phyloP scores from a whole-genome alignment of 2,888 invertebrate genomes.

The Drosophila monieri region DNA sequence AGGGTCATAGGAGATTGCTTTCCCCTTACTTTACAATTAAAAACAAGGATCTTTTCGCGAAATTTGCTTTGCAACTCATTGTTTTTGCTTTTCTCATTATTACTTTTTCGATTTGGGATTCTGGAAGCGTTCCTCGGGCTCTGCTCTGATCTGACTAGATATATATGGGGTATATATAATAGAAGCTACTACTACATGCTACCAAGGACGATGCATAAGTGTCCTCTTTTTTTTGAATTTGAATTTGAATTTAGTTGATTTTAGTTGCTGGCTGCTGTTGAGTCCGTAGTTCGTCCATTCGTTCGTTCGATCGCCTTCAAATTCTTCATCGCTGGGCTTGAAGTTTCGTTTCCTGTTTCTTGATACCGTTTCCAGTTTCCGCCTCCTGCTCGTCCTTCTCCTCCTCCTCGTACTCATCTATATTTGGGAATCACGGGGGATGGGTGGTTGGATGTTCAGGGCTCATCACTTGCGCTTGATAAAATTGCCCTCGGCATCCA shows the following conservation, averaged over 20 bases:
- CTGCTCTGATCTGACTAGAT: slow-evolving; percentile 75
- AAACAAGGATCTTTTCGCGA: slow-evolving; percentile 38
- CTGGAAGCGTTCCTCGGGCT: slow-evolving; percentile 53
- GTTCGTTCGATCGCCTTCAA: slow-evolving; percentile 1
- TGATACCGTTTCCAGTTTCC: slow-evolving; percentile 8
- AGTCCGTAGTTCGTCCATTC: slow-evolving; percentile 11
- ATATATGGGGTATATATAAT: slow-evolving; percentile 57
- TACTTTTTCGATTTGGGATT: slow-evolving; percentile 18
- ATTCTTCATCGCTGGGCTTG: slow-evolving; percentile 72
- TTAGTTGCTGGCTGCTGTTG: slow-evolving; percentile 42
- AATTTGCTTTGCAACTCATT: slow-evolving; percentile 74
- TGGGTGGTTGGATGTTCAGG: slow-evolving; percentile 34
- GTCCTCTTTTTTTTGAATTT: slow-evolving; percentile 9
- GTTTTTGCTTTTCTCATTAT: slow-evolving; percentile 50
- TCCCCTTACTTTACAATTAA: slow-evolving; percentile 44
- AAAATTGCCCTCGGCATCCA: slow-evolving; percentile 82
- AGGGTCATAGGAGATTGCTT: slow-evolving; percentile 5
- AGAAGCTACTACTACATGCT: slow-evolving; percentile 51
- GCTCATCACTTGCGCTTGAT: slow-evolving; percentile 72
- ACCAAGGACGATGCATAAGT: slow-evolving; percentile 49
- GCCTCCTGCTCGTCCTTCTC: not conserved
- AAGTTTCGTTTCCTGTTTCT: slow-evolving; percentile 54
- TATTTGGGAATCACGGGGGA: slow-evolving; percentile 29
- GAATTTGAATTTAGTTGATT: slow-evolving; percentile 29
- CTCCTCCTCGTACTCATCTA: not conserved